Base-by-base conservation (phyloP, 2,113 vertebrate species). In the Trinectes maculatus region DNA sequence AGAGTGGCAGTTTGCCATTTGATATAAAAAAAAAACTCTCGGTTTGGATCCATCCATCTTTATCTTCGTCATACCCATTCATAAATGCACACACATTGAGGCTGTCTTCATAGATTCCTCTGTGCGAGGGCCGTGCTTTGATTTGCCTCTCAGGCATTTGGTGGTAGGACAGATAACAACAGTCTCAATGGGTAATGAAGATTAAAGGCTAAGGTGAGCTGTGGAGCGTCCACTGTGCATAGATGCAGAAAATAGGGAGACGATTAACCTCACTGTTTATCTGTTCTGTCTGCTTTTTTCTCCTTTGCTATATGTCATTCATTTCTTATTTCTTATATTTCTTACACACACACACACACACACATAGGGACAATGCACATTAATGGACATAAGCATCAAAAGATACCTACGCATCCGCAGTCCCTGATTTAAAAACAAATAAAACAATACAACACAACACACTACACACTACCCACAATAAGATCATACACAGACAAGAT, bases 1-100 rank as follows among this genome's bases (percentile, higher is more conserved):
- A 52, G n/a, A 49, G 66, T 71, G 81, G 62, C 82, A 76, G 82
- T 47, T 57, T 72, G 79, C 69, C 66, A 73, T 51, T 57, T 49
- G 31, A 51, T 44, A 43, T 31, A 44, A 65, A 53, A 49, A 53
- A 60, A 28, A 33, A 74, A 43, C 46, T 29, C 65, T 46, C 49
- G 33, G 56, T 59, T 31, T 44, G 25, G 31, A 54, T 71, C 43
- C 44, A 82, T 77, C 53, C 54, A 64, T 83, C 54, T 71, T 24
- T 64, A 60, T 73, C 40, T 71, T 31, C 40, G 63, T 68, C 43
- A 31, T 42, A 61, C 19, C 21, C 26, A 71, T 69, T 84, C 77
- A 80, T 65, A 68, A 69, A 61, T 12, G 40, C 34, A 42, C 53
- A 37, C 46, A 6, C 3, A 15, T 16, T 9, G 4, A 40, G 29